Percentiles rank a stretch among this genome's conserved stretches.
Conservation (phyloP, 2,797 vertebrate species). For the Anas acuta region DNA sequence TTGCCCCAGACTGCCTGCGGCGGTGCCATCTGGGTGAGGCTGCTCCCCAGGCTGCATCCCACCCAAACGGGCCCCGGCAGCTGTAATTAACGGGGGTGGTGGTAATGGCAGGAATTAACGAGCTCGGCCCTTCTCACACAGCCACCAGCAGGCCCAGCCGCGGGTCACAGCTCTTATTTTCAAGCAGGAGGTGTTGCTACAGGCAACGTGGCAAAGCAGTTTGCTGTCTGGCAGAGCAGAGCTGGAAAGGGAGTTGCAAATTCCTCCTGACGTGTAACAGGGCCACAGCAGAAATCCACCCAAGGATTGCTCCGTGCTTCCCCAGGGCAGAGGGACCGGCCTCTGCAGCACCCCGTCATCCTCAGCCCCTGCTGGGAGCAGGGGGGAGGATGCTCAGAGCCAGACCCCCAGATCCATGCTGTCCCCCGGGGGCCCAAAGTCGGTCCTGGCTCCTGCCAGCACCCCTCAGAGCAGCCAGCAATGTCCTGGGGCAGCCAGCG, state of each 20-base stretch:
- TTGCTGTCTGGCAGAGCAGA: background rate
- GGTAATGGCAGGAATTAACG: background rate
- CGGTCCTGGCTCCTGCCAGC: background rate
- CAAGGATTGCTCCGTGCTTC: background rate
- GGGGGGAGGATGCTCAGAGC: background rate
- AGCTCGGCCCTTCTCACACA: background rate
- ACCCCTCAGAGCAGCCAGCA: background rate
- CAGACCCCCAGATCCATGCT: background rate
- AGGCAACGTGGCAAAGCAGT: background rate
- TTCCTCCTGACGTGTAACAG: background rate
- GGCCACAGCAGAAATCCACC: background rate
- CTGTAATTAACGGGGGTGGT: background rate
- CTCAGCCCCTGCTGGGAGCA: background rate
- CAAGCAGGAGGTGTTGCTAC: background rate
- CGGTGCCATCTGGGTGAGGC: background rate
- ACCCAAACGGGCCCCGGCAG: background rate
- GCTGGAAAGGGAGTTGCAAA: background rate
- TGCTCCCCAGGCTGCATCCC: background rate
- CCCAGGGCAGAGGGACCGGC: background rate
- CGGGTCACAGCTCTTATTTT: background rate
- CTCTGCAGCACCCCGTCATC: background rate
- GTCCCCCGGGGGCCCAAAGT: background rate
- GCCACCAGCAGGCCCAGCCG: background rate
- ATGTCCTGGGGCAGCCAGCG: background rate
- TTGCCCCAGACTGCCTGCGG: background rate